phyloP scores from a whole-genome alignment of 2,797 vertebrate species.

The Pachyuromys duprasi region DNA sequence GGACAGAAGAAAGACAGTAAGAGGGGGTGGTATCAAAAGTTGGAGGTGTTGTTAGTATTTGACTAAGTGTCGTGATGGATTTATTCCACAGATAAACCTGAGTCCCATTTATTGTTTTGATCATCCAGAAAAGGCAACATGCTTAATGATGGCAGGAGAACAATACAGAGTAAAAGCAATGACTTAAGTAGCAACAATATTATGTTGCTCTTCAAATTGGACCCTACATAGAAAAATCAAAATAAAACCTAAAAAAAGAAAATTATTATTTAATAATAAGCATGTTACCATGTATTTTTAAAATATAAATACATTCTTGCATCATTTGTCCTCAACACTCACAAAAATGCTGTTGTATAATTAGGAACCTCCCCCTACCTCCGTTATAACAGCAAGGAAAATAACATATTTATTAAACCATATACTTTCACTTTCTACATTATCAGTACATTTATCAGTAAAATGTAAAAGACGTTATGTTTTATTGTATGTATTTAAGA shows the following conservation, averaged over 20 bases:
- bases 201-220: slow-evolving; percentile 15
- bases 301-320: neutral
- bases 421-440: slow-evolving; percentile 28
- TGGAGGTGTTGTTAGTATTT: neutral
- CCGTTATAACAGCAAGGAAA: slow-evolving; percentile 9
- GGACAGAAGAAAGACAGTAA: neutral
- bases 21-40: neutral
- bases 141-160: slow-evolving; percentile 15
- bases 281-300: neutral
- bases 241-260: neutral
- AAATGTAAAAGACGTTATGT: slow-evolving; percentile 50
- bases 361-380: neutral
- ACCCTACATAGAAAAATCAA: slow-evolving; percentile 15
- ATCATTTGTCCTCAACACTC: neutral
- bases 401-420: slow-evolving; percentile 26
- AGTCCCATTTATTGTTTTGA: slow-evolving; percentile 23
- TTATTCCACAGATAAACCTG: neutral
- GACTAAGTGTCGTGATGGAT: neutral
- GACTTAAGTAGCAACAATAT: neutral
- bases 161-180: neutral
- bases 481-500: neutral
- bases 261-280: neutral
- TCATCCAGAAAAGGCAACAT: slow-evolving; percentile 24
- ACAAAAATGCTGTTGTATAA: neutral
- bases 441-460: slow-evolving; percentile 11